Evolutionary conservation across 2,797 vertebrate species (phyloP).

Genomic region (Megalops cyprinoides): DNA sequence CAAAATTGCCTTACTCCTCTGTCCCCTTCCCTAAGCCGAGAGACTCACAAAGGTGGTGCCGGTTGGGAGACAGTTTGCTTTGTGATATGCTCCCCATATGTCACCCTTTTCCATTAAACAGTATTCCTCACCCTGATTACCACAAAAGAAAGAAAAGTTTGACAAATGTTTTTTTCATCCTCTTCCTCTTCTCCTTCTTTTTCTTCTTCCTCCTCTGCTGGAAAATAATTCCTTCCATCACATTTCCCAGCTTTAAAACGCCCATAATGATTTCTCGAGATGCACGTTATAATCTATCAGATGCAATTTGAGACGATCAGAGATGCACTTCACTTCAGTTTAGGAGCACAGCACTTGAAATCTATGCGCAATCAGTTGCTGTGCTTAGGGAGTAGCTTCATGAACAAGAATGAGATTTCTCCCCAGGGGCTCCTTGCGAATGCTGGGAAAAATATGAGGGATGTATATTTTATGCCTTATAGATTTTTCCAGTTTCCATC

Average conservation of each 20-base stretch:
- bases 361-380: constrained; percentile 51
- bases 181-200: constrained; percentile 40
- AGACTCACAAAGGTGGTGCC: constrained; percentile 58
- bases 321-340: constrained; percentile 42
- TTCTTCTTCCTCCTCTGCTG: constrained; percentile 33
- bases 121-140: constrained; percentile 75
- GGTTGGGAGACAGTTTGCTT: constrained; percentile 62
- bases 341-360: constrained; percentile 35
- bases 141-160: constrained; percentile 42
- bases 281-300: constrained; percentile 37
- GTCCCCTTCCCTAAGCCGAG: constrained; percentile 62
- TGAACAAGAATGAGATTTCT: constrained; percentile 31
- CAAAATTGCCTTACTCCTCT: constrained; percentile 69
- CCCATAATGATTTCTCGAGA: constrained; percentile 47
- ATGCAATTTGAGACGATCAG: constrained; percentile 54
- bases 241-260: constrained; percentile 51
- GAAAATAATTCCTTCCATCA: constrained; percentile 33
- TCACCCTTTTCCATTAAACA: constrained; percentile 68
- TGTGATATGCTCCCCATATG: constrained; percentile 66
- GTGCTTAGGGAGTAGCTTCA: constrained; percentile 49
- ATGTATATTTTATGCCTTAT: constrained; percentile 15
- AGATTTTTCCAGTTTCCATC: constrained; percentile 19
- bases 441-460: background rate
- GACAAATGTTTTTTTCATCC: constrained; percentile 55
- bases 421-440: constrained; percentile 40